Percentiles rank a stretch among this genome's conserved stretches.
These are phyloP conservation scores for Papilio protenor DNA, from an alignment of 2,888 invertebrate genomes.

Conservation along the genomic window DNA sequence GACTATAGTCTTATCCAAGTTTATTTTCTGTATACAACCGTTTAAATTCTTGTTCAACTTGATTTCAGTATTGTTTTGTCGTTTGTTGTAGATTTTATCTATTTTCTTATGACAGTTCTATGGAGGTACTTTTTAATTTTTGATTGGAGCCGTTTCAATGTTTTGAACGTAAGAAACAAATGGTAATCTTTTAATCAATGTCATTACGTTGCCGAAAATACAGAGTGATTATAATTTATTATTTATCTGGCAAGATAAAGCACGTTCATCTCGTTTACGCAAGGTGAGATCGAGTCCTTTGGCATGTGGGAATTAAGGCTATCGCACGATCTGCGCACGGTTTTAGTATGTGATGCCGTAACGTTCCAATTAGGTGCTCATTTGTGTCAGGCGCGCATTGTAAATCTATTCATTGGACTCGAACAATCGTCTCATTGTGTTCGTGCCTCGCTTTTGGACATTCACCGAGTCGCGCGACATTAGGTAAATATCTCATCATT, in stretches of 20 bases:
- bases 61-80: neutral
- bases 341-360: slow-evolving; percentile 73
- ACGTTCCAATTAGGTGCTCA: slow-evolving; percentile 82
- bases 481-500: slow-evolving; percentile 50
- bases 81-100: neutral
- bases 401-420: slow-evolving; percentile 72
- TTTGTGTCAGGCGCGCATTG: slow-evolving; percentile 80
- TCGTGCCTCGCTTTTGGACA: slow-evolving; percentile 66
- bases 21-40: slow-evolving; percentile 47
- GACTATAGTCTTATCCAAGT: slow-evolving; percentile 42
- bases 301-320: slow-evolving; percentile 49
- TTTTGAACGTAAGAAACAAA: slow-evolving; percentile 11
- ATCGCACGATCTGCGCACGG: slow-evolving; percentile 67
- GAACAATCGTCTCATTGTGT: slow-evolving; percentile 73
- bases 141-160: neutral
- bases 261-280: slow-evolving; percentile 43
- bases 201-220: slow-evolving; percentile 52
- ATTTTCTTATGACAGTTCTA: neutral
- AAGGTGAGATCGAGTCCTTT: slow-evolving; percentile 44
- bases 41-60: slow-evolving; percentile 37
- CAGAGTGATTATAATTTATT: slow-evolving; percentile 55
- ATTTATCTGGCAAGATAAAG: slow-evolving; percentile 34
- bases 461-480: slow-evolving; percentile 54
- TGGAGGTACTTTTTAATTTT: neutral
- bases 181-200: slow-evolving; percentile 26